Base-by-base conservation (phyloP, 2,113 vertebrate genomes). In the Hemichromis elongatus region DNA sequence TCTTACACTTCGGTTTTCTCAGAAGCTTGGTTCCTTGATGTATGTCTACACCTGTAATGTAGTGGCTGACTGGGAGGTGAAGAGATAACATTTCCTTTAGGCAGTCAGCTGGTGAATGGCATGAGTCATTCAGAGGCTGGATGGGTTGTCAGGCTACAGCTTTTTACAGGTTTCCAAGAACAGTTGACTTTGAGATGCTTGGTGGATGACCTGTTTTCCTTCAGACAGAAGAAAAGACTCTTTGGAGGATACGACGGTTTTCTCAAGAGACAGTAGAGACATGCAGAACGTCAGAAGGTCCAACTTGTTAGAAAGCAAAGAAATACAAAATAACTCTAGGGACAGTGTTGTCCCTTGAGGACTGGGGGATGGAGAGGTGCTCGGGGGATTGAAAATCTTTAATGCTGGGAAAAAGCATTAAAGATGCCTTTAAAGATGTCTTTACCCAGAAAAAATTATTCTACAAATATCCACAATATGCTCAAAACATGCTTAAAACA, bases 61-160 rank as follows among this genome's bases (percentile, higher is more conserved):
- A 86, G 68, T 73, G 16, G 68, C 42, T 91, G 82, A 92, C 54
- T 24, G 68, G 28, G 79, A 68, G 85, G 88, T 90, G 86, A 90
- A 89, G 73, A 86, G 92, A 75, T 92, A 84, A 86, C 57, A 6
- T 92, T 93, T 89, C 87, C 83, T 87, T 57, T 50, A 85, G 80
- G 80, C 84, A 87, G 85, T 57, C 86, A 86, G 70, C 26, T 57
- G 92, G 81, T 90, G 83, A 93, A 87, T 78, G 82, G 50, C 83
- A 82, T 78, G 47, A 92, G 87, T 90, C 88, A 94, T 88, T 89
- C 81, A 82, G 84, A 50, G 85, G 88, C 77, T 86, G 87, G 84
- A 92, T 93, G 84, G 83, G 83, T 90, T 90, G 85, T 92, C 89
- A 82, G 53, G 66, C 84, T 79, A 54, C 56, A 70, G 87, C 88